Conservation (phyloP, 1,140 invertebrate genomes). For the Paracyclopina nana region DNA sequence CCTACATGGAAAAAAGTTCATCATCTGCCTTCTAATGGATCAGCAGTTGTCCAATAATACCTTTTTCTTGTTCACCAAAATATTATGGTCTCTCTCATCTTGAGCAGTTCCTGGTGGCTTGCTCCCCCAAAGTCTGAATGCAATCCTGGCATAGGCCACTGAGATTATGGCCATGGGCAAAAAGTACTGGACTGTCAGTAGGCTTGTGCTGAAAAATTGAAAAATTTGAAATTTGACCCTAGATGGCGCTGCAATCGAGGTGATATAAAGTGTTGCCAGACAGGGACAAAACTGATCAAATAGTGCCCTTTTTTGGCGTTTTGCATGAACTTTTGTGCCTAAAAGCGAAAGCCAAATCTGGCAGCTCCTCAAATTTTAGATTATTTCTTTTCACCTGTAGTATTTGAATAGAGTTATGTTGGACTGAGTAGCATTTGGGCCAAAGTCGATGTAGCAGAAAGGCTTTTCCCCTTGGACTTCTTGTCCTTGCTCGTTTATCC, state of each 20-base stretch:
- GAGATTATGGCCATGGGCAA: constrained; percentile 30
- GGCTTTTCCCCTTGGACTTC: neutral
- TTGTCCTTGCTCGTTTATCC: too few species aligned
- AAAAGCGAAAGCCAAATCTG: neutral
- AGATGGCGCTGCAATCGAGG: too few species aligned
- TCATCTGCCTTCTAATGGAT: neutral
- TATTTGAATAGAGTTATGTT: neutral
- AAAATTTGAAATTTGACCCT: neutral
- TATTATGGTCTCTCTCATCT: constrained; percentile 21
- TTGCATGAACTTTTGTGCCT: too few species aligned
- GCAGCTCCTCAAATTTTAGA: neutral
- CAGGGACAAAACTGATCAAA: too few species aligned
- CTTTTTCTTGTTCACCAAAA: constrained; percentile 23
- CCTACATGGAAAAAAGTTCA: constrained; percentile 20
- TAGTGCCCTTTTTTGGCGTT: too few species aligned
- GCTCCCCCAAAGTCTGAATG: constrained; percentile 25
- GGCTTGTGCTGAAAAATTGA: neutral
- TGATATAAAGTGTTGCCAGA: too few species aligned
- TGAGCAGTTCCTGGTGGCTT: constrained; percentile 23
- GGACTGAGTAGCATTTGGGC: neutral
- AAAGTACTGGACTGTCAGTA: constrained; percentile 27
- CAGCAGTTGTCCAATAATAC: neutral
- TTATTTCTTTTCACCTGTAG: neutral
- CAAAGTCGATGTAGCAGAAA: constrained; percentile 5
- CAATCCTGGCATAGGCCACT: constrained; percentile 27